These are phyloP conservation scores for Oryctolagus cuniculus DNA, from an alignment of 2,113 vertebrate species.

Conservation along the genomic window mOryCun1.1 NC_091443.1:17928501-17929000, in stretches of 20 bases:
- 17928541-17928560: not conserved
- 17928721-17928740: not conserved
- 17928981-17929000: not conserved
- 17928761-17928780: not conserved
- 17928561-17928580: not conserved
- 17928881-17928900: not conserved
- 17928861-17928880: not conserved
- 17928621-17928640: not conserved
- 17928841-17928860: not conserved
- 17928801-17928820: not conserved
- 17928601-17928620: not conserved
- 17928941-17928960: not conserved
- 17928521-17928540: not conserved
- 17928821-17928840: not conserved
- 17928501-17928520: not conserved
- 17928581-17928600: not conserved
- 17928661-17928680: not conserved
- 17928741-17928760: not conserved
- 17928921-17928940: not conserved
- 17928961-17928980: not conserved
- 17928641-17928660: not conserved
- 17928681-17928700: not conserved
- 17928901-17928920: not conserved
- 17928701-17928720: not conserved
- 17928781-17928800: not conserved